Base-by-base conservation (phyloP, 2,113 vertebrate species). In the Sebastes schlegelii region DNA sequence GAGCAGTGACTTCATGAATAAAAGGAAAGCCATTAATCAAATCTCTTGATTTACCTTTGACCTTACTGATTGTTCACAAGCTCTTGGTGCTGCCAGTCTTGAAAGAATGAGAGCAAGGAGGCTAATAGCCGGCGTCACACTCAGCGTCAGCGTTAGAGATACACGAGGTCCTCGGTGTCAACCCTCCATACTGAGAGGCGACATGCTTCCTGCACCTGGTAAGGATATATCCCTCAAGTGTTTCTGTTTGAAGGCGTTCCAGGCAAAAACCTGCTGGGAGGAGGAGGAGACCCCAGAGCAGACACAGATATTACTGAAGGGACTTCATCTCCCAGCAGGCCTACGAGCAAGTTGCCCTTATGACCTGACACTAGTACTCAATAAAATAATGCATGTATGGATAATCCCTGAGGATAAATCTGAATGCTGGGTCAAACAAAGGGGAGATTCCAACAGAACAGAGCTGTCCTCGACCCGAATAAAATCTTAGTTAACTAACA, bases 31-130 rank as follows among this genome's bases (percentile, higher is more conserved):
- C 34, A 34, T 34, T 34, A 34, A 34, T 4, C 34, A 34, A 34
- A 34, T 34, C 74, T 68, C 23, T 52, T 58, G 43, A 72, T 67
- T 79, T 84, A 74, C 3, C 74, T 58, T 54, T 85, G 64, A 79
- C 72, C 34, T 71, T 49, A 69, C 45, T 64, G 13, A 57, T 43
- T 54, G 1, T 62, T 83, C 61, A 49, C 17, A 12, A 52, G 34
- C 48, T 78, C 61, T 43, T 16, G 8, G 49, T 11, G 14, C 40
- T 42, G 19, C 26, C 43, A 21, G 34, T 10, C 42, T 34, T 45
- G 40, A 63, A 63, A 63, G 40, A 63, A 9, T 19, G 9, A 57
- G 51, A 51, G 4, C 0, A 19, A 42, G 17, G 49, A 48, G 34
- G 49, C n/a, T 43, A 11, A 16, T 40, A 11, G 46, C 11, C 40